Base-by-base conservation (phyloP, 64 coral and sea anemone genomes). In the Stichodactyla helianthus region DNA sequence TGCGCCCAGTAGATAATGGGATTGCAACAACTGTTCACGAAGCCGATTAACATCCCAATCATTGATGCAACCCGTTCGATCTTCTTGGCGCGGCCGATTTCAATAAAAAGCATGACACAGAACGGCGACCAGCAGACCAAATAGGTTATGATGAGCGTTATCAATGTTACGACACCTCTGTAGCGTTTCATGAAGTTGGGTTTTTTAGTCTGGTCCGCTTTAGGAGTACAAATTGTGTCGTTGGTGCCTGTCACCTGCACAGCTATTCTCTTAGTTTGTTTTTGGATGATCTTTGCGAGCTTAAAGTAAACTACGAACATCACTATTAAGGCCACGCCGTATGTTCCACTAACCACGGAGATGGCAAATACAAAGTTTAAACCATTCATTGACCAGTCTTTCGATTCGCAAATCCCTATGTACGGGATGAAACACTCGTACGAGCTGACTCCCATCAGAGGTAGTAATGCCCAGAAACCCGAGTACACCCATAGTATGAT, bases 341-440 rank as follows among this genome's bases (percentile, higher is more conserved):
- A 94, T 12, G 93, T 94, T 7, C 93, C 89, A 31, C 54, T 84
- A 7, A 94, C 93, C 16, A 94, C 93, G 35, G 93, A 94, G 20
- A 91, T 91, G 0, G 93, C 89, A 79, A 94, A 94, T 15, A 59
- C 86, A 79, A 94, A 91, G 88, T 94, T 94, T 67, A 88, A 71
- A 14, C 93, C 81, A 31, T 87, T 26, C 25, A 77, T 84, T 3
- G 93, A 90, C 93, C 93, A 94, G 28, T 94, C 88, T 13, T 91
- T 58, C 12, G 79, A 55, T 12, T 63, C 71, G 26, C 93, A 94
- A 17, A 27, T 22, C 52, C 88, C 93, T 19, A 94, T 91, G 35
- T 94, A 94, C 35, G 57, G 59, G 28, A 94, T 94, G 13, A 94
- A 94, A 22, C 88, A 94, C 31, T 94, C 93, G 58, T 94, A 94